phyloP scores from a whole-genome alignment of 2,797 vertebrate genomes.

The Pseudochaenichthys georgianus region DNA sequence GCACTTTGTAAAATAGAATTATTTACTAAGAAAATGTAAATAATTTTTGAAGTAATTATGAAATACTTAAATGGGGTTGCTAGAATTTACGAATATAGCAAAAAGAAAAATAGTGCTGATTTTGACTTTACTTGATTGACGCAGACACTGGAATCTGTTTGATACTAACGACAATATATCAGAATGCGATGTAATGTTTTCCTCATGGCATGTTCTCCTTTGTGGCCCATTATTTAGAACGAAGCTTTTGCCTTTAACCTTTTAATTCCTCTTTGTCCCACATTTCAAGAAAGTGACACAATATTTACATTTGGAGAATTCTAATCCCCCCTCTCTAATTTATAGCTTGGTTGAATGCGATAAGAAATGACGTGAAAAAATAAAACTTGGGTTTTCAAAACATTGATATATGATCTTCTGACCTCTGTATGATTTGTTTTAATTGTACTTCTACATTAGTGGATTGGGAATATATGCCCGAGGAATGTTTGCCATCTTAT shows the following conservation, averaged over 20 bases:
- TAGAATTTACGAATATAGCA: slow-evolving; percentile 19
- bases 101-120: not conserved
- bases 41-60: slow-evolving; percentile 47
- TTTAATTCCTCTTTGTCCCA: slow-evolving; percentile 21
- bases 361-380: slow-evolving; percentile 50
- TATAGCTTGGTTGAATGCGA: slow-evolving; percentile 33
- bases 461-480: not conserved
- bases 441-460: not conserved
- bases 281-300: slow-evolving; percentile 29
- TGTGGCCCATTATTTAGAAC: slow-evolving; percentile 1
- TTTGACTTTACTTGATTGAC: not conserved
- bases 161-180: not conserved
- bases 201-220: slow-evolving; percentile 26
- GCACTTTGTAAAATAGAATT: slow-evolving; percentile 58
- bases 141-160: not conserved
- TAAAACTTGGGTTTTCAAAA: slow-evolving; percentile 54
- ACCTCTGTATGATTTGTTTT: not conserved
- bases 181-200: not conserved
- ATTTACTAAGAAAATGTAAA: slow-evolving; percentile 48
- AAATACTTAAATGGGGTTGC: slow-evolving; percentile 21
- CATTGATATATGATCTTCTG: not conserved
- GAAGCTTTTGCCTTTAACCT: slow-evolving; percentile 31
- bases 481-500: not conserved
- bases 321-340: slow-evolving; percentile 1
- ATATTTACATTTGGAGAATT: slow-evolving; percentile 34